Percentiles rank a stretch among this genome's conserved stretches.
Evolutionary conservation across 2,888 invertebrate genomes (phyloP).

Genomic region (Aquatica leii): DNA sequence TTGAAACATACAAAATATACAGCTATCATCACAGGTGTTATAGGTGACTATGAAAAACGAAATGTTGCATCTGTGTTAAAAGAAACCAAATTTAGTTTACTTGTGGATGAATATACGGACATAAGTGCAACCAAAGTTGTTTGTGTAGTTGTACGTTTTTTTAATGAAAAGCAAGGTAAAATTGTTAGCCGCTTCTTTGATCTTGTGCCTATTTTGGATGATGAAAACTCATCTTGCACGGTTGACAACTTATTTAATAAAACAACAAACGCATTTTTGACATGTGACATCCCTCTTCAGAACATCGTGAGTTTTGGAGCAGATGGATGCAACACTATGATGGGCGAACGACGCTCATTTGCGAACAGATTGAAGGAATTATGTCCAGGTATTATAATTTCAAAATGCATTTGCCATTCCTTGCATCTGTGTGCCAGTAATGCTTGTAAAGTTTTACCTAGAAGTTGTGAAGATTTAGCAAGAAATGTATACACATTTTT

Average conservation of each 20-base stretch:
- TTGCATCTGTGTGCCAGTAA: slow-evolving; percentile 5
- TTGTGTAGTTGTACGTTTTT: background rate
- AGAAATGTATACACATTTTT: slow-evolving; percentile 16
- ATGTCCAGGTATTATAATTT: background rate
- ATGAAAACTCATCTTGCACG: background rate
- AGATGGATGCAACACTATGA: too few relatives aligned
- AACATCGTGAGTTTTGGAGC: background rate
- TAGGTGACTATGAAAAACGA: background rate
- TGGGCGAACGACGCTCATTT: background rate
- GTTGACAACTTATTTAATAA: background rate
- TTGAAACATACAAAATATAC: background rate
- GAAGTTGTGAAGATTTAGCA: slow-evolving; percentile 5
- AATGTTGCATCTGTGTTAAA: background rate
- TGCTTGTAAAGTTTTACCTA: slow-evolving; percentile 10
- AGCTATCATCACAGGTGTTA: background rate
- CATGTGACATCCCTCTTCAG: background rate
- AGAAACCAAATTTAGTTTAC: background rate
- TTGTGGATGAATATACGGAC: background rate
- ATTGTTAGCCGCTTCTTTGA: background rate
- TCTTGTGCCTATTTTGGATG: too few relatives aligned
- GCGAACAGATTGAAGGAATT: background rate
- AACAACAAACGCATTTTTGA: background rate
- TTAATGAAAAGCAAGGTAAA: background rate
- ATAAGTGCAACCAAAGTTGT: background rate
- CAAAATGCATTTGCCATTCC: slow-evolving; percentile 3